phyloP scores from a whole-genome alignment of 1,140 invertebrate genomes.

The Cecropterus lyciades region DNA sequence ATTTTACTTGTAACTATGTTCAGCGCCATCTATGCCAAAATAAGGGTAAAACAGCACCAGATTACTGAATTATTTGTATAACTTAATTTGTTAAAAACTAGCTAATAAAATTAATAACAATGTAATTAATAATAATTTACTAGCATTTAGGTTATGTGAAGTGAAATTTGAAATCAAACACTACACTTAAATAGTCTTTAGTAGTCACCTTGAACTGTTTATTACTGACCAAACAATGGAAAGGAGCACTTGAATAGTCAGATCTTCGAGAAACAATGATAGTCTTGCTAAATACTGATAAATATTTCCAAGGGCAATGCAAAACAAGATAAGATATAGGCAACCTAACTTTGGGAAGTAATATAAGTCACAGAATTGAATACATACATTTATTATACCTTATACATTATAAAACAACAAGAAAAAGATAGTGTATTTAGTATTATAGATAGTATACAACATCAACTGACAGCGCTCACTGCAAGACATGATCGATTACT shows the following conservation, averaged over 20 bases:
- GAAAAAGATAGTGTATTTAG: conserved; percentile 48
- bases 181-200: too few relatives aligned
- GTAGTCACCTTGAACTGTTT: background rate
- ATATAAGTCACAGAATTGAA: conserved; percentile 50
- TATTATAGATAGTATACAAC: conserved; percentile 61
- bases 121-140: too few relatives aligned
- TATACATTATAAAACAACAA: conserved; percentile 71
- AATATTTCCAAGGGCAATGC: conserved; percentile 18
- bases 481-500: conserved; percentile 42
- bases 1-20: too few relatives aligned
- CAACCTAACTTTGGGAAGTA: conserved; percentile 2
- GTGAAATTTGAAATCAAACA: too few relatives aligned
- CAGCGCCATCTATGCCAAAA: too few relatives aligned
- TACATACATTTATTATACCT: conserved; percentile 74
- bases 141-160: too few relatives aligned
- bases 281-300: conserved; percentile 21
- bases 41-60: too few relatives aligned
- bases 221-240: background rate
- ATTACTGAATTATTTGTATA: too few relatives aligned
- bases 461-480: conserved; percentile 52
- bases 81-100: too few relatives aligned
- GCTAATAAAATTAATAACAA: too few relatives aligned
- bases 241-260: background rate
- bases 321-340: conserved; percentile 14
- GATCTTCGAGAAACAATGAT: background rate